Base-by-base conservation (phyloP, 2,888 invertebrate genomes). In the Diadegma fenestrale region DNA sequence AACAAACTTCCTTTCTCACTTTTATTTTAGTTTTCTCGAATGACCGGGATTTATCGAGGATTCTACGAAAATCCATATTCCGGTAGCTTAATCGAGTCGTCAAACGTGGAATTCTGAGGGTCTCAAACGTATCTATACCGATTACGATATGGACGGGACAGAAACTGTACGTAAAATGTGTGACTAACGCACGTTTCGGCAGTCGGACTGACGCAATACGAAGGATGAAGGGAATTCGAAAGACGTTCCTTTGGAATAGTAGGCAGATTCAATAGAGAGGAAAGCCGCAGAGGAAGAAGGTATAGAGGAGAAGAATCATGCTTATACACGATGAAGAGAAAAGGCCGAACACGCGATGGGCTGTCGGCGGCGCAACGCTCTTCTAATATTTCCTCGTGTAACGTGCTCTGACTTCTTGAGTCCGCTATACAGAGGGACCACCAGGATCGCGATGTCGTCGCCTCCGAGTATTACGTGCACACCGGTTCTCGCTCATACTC, bases 341-440 rank as follows among this genome's bases (percentile, higher is more conserved):
- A 76, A 76, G 33, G 8, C 41, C 48, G 64, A 66, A 73, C 84
- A 80, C 75, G 84, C 86, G 77, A 85, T 80, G 82, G 77, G 81
- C 86, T 76, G 66, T 80, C 71, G 73, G 75, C 75, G 77, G 51
- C 76, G 66, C 83, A 43, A 83, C 83, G 79, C 64, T 88, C 89
- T 88, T 90, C 90, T 90, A 90, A 90, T 90, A 90, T 90, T 80
- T 90, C 88, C 77, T 73, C 77, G 37, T 77, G 87, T 71, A 88
- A 90, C 89, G 89, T 89, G 91, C 89, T 85, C 85, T 84, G 89
- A 89, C 91, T 91, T 84, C 88, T 85, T 88, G 80, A 80, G 80
- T 68, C 68, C 51, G 22, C 54, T 54, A 22, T 54, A 54, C 66
- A 72, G 86, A 68, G 84, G 80, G 91, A 91, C 91, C 91, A 91